Evolutionary conservation across 2,113 vertebrate species (phyloP), one percentile per base, ranked within the genome.

Genomic region (Megaleporinus macrocephalus): DNA sequence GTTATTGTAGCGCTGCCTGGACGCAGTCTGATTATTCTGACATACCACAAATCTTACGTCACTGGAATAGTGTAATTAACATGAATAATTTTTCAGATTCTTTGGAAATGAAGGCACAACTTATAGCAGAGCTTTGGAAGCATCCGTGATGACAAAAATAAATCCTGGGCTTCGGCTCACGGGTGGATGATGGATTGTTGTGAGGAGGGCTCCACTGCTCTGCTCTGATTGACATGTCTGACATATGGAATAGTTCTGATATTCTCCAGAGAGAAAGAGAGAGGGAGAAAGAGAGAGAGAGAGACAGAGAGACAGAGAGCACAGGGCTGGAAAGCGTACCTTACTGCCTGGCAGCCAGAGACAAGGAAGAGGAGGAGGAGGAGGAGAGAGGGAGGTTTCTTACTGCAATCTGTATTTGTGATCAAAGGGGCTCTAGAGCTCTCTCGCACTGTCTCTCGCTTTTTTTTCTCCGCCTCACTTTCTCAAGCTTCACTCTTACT

Each of bases 221-320:
- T 90, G 88, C 90, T 94, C 91, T 96, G 96, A 97, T 96, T 97
- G 96, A 96, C 96, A 95, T 94, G 94, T 89, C 94, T 96, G 95
- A 96, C 95, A 96, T 96, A 96, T 96, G 96, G 95, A 96, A 96
- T 96, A 96, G 95, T 96, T 96, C 95, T 96, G 95, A 93, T 94
- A 94, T 95, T 95, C 95, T 95, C 95, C 93, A 93, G 95, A 95
- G 95, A 96, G 93, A 95, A 93, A 93, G 95, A 95, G 95, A 95
- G 95, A 93, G 95, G 94, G 93, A 94, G 94, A 93, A 94, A 94
- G 93, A 41, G 53, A 41, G 47, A 62, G 69, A 70, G 68, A 70
- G 72, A 94, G 93, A 41, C 53, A 41, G 47, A 62, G 69, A 70
- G 68, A 70, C 63, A 9, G 76, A 92, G 93, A 92, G 93, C 93